Conservation (phyloP, 2,797 vertebrate species). For the Streptopelia turtur region DNA sequence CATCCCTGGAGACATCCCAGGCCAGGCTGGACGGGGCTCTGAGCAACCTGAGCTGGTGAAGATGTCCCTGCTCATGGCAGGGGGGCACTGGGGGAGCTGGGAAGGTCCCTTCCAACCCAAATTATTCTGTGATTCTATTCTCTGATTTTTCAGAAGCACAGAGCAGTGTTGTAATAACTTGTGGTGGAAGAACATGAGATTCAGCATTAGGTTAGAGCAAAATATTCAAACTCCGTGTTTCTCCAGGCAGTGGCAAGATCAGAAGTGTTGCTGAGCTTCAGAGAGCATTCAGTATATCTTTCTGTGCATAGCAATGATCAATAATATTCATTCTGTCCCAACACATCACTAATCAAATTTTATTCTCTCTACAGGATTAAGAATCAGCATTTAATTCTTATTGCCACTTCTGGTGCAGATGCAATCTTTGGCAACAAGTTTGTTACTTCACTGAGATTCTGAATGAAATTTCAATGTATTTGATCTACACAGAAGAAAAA, state of each 20-base stretch:
- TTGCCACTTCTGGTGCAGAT: background rate
- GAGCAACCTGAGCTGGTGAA: rapidly evolving
- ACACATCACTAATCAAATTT: background rate
- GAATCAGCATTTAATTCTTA: background rate
- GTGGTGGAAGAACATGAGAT: background rate
- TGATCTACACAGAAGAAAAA: background rate
- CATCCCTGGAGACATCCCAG: rapidly evolving
- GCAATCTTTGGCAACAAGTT: background rate
- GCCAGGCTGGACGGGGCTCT: rapidly evolving
- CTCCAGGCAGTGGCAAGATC: background rate
- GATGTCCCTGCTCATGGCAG: background rate
- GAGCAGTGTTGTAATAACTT: background rate
- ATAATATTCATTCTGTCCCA: background rate
- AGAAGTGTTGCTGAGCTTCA: background rate
- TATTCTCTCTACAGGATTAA: background rate
- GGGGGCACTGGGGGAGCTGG: rapidly evolving
- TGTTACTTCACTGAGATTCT: background rate
- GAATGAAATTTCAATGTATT: conserved; percentile 33
- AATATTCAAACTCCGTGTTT: background rate
- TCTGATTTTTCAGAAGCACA: background rate
- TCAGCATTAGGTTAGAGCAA: background rate
- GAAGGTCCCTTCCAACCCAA: background rate
- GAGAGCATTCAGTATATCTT: background rate
- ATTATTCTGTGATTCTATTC: background rate
- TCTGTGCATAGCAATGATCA: background rate